Conservation (phyloP, 1,140 invertebrate genomes). For the Yoshiicerus persimilis region DNA sequence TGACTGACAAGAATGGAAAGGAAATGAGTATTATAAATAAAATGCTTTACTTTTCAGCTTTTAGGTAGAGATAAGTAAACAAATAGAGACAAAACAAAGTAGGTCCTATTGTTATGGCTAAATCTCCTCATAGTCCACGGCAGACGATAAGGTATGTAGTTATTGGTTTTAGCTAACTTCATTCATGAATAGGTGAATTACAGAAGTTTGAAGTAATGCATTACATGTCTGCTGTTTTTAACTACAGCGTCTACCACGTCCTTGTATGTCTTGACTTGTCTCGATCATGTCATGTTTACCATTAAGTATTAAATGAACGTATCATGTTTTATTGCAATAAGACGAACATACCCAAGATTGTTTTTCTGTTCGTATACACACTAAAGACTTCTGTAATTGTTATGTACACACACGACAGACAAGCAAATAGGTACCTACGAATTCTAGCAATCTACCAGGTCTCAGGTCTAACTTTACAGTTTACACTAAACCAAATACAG, state of each 20-base stretch:
- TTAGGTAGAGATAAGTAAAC: not conserved
- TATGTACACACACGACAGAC: not conserved
- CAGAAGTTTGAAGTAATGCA: not conserved
- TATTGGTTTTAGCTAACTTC: not conserved
- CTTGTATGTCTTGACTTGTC: not conserved
- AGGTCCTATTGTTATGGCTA: not conserved
- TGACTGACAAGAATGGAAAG: conserved; percentile 19
- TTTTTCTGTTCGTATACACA: not conserved
- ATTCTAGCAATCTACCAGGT: not conserved
- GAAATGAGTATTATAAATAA: not conserved
- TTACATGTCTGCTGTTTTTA: not conserved
- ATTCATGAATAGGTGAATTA: not conserved
- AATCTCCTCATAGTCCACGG: not conserved
- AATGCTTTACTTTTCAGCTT: not conserved
- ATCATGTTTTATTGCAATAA: not conserved
- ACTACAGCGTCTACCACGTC: not conserved
- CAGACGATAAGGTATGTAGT: not conserved
- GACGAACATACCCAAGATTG: not conserved
- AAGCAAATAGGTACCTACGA: not conserved
- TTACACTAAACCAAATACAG: not conserved
- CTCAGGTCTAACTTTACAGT: not conserved
- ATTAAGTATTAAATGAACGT: not conserved
- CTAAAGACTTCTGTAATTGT: not conserved
- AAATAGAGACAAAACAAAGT: not conserved
- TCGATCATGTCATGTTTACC: conserved; percentile 1